phyloP scores from a whole-genome alignment of 1,140 invertebrate species.

The Dinothrombium tinctorium region DNA sequence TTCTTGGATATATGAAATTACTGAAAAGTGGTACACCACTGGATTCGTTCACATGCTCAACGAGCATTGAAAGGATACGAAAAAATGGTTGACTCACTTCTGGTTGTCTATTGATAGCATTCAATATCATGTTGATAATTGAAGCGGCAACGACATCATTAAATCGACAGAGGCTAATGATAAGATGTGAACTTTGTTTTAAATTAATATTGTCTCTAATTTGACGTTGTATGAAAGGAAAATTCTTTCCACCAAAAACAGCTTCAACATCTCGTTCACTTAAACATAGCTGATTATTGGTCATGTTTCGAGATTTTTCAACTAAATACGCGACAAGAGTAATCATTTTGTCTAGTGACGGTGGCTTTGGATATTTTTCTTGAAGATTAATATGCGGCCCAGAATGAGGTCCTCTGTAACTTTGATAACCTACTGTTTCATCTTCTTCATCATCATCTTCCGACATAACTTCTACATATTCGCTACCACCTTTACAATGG shows the following conservation, averaged over 20 bases:
- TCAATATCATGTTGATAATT: slow-evolving; percentile 65
- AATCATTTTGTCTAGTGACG: slow-evolving; percentile 87
- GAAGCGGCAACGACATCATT: slow-evolving; percentile 54
- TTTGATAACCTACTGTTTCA: slow-evolving; percentile 16
- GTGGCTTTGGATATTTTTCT: slow-evolving; percentile 36
- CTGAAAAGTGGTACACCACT: slow-evolving; percentile 65
- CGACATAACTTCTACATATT: slow-evolving; percentile 24
- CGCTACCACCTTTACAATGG: slow-evolving; percentile 29
- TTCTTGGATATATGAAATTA: slow-evolving; percentile 52
- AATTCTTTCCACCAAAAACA: slow-evolving; percentile 61
- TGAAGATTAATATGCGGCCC: not conserved
- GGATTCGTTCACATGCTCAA: slow-evolving; percentile 28
- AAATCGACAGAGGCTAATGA: slow-evolving; percentile 68
- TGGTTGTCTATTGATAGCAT: slow-evolving; percentile 61
- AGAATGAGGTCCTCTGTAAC: not conserved
- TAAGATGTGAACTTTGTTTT: slow-evolving; percentile 67
- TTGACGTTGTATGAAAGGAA: slow-evolving; percentile 78
- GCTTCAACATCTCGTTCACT: slow-evolving; percentile 51
- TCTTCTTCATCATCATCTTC: slow-evolving; percentile 54
- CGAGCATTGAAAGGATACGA: slow-evolving; percentile 40
- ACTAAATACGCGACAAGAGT: slow-evolving; percentile 60
- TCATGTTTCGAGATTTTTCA: slow-evolving; percentile 48
- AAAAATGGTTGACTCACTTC: slow-evolving; percentile 64
- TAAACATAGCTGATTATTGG: slow-evolving; percentile 44
- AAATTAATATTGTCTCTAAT: slow-evolving; percentile 75